A percentile compares a stretch with the other conserved stretches of the same genome.
These are phyloP conservation scores for Brachionus rubens DNA, from an alignment of 1,140 invertebrate genomes.

Conservation along the genomic window DNA sequence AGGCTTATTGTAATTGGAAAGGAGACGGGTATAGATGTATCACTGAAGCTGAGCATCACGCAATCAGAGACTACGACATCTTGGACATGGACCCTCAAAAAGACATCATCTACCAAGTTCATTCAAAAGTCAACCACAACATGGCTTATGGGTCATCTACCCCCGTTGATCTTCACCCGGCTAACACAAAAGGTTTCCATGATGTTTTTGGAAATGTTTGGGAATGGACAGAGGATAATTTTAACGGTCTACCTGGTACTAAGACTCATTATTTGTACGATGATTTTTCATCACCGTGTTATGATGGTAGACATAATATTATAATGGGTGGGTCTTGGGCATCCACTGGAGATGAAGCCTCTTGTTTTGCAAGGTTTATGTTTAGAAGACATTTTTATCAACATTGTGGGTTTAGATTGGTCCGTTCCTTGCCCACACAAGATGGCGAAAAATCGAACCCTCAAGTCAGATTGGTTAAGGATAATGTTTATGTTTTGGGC, in stretches of 20 bases:
- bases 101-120: constrained; percentile 42
- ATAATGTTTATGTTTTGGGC: constrained; percentile 15
- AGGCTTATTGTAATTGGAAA: constrained; percentile 58
- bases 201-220: constrained; percentile 60
- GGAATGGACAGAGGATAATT: constrained; percentile 60
- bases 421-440: neutral
- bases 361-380: constrained; percentile 54
- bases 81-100: constrained; percentile 7
- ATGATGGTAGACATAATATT: constrained; percentile 58
- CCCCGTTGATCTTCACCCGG: constrained; percentile 55
- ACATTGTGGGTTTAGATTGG: constrained; percentile 56
- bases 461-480: constrained; percentile 5
- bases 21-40: constrained; percentile 54
- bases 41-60: constrained; percentile 55
- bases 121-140: constrained; percentile 42
- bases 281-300: constrained; percentile 58
- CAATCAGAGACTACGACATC: constrained; percentile 54
- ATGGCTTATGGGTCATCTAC: constrained; percentile 50
- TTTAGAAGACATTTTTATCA: constrained; percentile 60
- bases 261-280: constrained; percentile 55
- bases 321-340: constrained; percentile 51
- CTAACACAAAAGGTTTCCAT: constrained; percentile 54
- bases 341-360: constrained; percentile 54
- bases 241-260: constrained; percentile 55
- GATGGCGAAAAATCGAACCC: neutral